A percentile compares a stretch with the other conserved stretches of the same genome.
These are phyloP conservation scores for Cyanoramphus novaezelandiae DNA, from an alignment of 2,113 vertebrate species.

Conservation along the genomic window DNA sequence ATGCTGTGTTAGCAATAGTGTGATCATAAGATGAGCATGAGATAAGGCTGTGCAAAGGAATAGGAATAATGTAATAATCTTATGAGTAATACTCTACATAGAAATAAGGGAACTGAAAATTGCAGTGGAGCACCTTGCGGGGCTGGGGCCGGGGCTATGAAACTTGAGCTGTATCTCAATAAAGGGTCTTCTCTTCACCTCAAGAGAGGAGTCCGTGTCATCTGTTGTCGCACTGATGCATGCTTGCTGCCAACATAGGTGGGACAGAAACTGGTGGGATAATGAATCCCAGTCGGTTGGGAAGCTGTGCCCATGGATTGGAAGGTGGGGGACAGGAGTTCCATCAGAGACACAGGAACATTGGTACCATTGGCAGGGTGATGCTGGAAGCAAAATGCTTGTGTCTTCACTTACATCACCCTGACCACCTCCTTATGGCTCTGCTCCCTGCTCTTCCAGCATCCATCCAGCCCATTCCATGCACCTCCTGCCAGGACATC, in stretches of 20 bases:
- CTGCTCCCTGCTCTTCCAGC: neutral
- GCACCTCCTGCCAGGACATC: neutral
- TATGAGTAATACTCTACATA: no score
- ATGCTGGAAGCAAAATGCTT: neutral
- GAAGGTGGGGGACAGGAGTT: no score
- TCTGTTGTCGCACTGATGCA: neutral
- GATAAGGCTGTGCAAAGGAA: no score
- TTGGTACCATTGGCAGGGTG: neutral
- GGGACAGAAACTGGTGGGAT: neutral
- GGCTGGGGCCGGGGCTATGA: no score
- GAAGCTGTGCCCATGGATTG: neutral
- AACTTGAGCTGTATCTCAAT: no score
- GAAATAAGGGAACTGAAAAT: no score
- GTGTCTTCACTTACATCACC: neutral
- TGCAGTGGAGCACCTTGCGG: no score
- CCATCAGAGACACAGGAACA: neutral
- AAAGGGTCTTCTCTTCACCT: no score
- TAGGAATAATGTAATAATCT: no score
- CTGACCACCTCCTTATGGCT: neutral
- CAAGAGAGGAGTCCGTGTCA: no score
- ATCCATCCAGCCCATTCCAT: accelerated
- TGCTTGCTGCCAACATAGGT: neutral
- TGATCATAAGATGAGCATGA: no score
- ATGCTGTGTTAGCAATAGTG: no score
- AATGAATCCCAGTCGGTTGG: neutral